Base-by-base conservation (phyloP, 2,888 invertebrate genomes). In the Mesodorylaimus sp. region DNA sequence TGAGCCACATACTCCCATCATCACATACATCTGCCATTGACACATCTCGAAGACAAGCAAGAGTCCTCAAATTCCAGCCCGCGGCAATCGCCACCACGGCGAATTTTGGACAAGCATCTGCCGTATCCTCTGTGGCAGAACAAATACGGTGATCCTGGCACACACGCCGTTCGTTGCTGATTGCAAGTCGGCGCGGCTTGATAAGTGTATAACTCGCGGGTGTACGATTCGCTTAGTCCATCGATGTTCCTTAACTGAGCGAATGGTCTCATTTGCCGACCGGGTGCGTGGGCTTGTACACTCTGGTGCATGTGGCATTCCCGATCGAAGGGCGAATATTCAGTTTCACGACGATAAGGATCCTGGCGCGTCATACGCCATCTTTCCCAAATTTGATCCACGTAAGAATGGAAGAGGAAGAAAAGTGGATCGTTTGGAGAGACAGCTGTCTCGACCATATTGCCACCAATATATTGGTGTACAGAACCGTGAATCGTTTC, bases 341-440 rank as follows among this genome's bases (percentile, higher is more conserved):
- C 29, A 3, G 21, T 45, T 29, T 44, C 48, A 25, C 48, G 16
- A 3, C 23, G 19, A 16, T 29, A 36, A n/a, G 23, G 50, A 5
- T 48, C 52, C 48, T 58, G 59, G 36, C 52, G 53, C 26, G 53
- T 55, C 47, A 60, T 59, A n/a, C 63, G 42, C 56, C 58, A 63
- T 39, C 58, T 54, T 50, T 68, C 67, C 59, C 66, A 67, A 2
- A 66, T 55, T 42, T 60, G 58, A 54, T 68, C 67, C 27, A 66
- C 58, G 57, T 65, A 66, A 2, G 60, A 56, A 51, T 68, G 68
- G 44, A 67, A 65, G 43, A 66, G 55, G 48, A 61, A 65, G 56
- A 68, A 68, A 37, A 63, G 55, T 2, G 68, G 65, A 53, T 68
- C 68, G 44, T 63, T 65, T 2, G 65, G 66, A 0, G 66, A 63